Base-by-base conservation (phyloP, 2,797 vertebrate genomes). In the Pseudocheirus occidentalis region DNA sequence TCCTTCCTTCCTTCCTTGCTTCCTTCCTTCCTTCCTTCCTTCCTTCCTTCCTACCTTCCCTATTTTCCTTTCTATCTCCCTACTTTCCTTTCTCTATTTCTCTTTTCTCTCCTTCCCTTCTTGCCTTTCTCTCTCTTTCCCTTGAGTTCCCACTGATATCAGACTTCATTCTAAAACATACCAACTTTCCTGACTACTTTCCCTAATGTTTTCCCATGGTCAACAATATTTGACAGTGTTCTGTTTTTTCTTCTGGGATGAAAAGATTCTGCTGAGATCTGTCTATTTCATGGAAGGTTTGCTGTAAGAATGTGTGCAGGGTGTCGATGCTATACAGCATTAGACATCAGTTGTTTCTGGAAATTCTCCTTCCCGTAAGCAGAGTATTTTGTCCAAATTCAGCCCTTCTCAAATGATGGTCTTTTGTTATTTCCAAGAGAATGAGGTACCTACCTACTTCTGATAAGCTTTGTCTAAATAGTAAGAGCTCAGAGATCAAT, bases 401-500 rank as follows among this genome's bases (percentile, higher is more conserved):
- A 31, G 29, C 34, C 34, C 28, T 53, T 91, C 93, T 96, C 58
- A 91, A 90, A 90, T 58, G 90, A 94, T 91, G 90, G 24, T 55
- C 34, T 13, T 87, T 62, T 94, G 40, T 96, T 81, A 40, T 94
- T 95, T 55, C 52, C 56, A 81, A 81, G 52, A 93, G 59, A 96
- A 94, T 46, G 92, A 92, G 59, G 18, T 81, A 62, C 53, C 55
- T 81, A 87, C 73, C 73, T 31, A 55, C 28, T 95, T 95, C 29
- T 56, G 91, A 91, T 90, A 92, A 59, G 66, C 90, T 87, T 87
- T 87, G 57, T 21, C 90, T 89, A 34, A 1, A 16, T 11, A 28
- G 52, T 89, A 66, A 90, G 59, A 96, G 92, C 62, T 90, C 90
- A 73, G 92, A 90, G 66, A 94, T 97, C 95, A 94, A 55, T 90